Conservation (phyloP, 2,113 vertebrate species). For the Reinhardtius hippoglossoides region DNA sequence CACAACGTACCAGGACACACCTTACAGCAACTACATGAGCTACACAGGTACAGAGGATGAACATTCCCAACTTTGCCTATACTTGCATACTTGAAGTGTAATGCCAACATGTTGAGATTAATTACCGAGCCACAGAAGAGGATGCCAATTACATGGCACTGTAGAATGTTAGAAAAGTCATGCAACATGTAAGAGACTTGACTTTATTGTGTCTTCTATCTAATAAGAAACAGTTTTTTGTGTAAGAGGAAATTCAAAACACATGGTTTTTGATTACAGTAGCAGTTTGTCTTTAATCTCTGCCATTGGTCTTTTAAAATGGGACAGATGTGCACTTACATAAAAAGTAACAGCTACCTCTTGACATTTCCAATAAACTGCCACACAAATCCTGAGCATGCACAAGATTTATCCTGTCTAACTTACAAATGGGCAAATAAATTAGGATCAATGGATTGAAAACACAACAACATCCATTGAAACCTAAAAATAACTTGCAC, state of each 20-base stretch:
- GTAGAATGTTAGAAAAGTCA: not conserved
- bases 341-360: not conserved
- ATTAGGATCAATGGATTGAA: not conserved
- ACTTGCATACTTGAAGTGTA: not conserved
- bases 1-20: constrained; percentile 86
- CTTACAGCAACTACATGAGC: constrained; percentile 98
- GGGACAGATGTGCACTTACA: not conserved
- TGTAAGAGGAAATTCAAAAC: not conserved
- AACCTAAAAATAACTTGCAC: not conserved
- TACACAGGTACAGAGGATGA: constrained; percentile 88
- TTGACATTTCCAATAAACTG: not conserved
- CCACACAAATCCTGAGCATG: not conserved
- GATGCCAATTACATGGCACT: not conserved
- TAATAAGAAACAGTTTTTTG: not conserved
- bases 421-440: not conserved
- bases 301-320: not conserved
- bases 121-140: too few species aligned
- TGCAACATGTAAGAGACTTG: not conserved
- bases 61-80: not conserved
- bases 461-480: not conserved
- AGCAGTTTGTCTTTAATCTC: not conserved
- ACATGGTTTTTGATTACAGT: not conserved
- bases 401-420: not conserved
- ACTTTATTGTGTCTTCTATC: not conserved
- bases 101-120: too few species aligned